A percentile compares a stretch with the other conserved stretches of the same genome.
Evolutionary conservation across 2,797 vertebrate genomes (phyloP).

Genomic region (Clamator glandarius): DNA sequence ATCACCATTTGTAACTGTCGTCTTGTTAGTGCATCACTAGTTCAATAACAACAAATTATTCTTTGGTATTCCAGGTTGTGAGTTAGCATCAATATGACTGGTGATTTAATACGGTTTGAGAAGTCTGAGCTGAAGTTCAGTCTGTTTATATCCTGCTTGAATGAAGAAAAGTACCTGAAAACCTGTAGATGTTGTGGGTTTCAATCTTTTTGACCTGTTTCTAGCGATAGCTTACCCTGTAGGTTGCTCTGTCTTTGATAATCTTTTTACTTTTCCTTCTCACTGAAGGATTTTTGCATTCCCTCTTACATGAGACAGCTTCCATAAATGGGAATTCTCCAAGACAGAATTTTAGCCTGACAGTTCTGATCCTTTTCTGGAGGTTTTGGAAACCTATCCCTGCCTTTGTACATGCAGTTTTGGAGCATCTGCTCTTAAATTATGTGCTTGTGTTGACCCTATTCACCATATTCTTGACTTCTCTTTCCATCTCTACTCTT

Average conservation of each 20-base stretch:
- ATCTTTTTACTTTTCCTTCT: not conserved
- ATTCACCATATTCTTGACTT: not conserved
- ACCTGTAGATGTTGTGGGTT: not conserved
- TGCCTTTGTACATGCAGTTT: not conserved
- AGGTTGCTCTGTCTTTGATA: not conserved
- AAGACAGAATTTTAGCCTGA: not conserved
- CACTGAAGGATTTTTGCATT: not conserved
- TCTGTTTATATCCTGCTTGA: not conserved
- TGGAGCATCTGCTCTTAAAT: not conserved
- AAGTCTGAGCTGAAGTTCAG: not conserved
- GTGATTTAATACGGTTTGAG: not conserved
- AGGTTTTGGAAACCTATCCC: not conserved
- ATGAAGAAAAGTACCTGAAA: not conserved
- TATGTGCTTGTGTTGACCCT: not conserved
- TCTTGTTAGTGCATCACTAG: not conserved
- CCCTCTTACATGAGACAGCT: not conserved
- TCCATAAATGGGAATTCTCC: not conserved
- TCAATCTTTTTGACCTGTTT: not conserved
- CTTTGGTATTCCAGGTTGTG: not conserved
- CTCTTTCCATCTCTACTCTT: not conserved
- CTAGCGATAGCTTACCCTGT: not conserved
- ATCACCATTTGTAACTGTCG: not conserved
- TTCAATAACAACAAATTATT: not conserved
- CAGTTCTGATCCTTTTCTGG: not conserved
- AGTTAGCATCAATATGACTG: not conserved